A percentile compares a stretch with the other conserved stretches of the same genome.
phyloP scores from a whole-genome alignment of 2,113 vertebrate species.

The Dasyornis broadbenti region DNA sequence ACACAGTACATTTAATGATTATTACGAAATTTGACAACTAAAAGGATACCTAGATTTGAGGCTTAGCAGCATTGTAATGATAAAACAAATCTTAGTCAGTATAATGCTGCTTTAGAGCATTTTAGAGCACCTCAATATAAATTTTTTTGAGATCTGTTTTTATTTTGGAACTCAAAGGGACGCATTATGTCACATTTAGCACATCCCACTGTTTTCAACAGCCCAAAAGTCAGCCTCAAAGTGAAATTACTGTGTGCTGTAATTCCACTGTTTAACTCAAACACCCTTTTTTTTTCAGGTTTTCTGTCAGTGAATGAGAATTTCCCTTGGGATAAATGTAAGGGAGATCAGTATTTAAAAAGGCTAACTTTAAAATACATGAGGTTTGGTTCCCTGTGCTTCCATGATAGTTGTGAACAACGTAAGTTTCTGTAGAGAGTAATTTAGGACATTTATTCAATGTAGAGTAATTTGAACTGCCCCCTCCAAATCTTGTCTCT shows the following conservation, averaged over 20 bases:
- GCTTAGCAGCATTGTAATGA: not conserved
- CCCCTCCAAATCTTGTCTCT: not conserved
- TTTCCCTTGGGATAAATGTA: not conserved
- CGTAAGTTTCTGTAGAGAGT: not conserved
- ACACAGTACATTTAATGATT: not conserved
- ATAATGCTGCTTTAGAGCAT: not conserved
- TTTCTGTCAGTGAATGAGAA: not conserved
- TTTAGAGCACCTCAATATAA: not conserved
- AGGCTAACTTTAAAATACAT: not conserved
- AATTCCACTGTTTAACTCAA: not conserved
- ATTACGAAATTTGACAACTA: not conserved
- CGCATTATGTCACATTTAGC: not conserved
- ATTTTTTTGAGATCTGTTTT: not conserved
- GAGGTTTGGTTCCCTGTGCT: not conserved
- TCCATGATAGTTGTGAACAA: not conserved
- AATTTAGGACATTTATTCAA: not conserved
- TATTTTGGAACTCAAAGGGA: not conserved
- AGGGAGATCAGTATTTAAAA: not conserved
- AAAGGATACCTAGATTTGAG: not conserved
- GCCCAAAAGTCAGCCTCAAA: not conserved
- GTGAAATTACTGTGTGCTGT: not conserved
- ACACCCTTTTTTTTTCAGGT: not conserved
- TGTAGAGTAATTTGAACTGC: not conserved
- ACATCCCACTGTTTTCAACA: not conserved
- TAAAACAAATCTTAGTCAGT: not conserved